Evolutionary conservation across 1,140 invertebrate genomes (phyloP).

Genomic region (Harlomillsia oculata): DNA sequence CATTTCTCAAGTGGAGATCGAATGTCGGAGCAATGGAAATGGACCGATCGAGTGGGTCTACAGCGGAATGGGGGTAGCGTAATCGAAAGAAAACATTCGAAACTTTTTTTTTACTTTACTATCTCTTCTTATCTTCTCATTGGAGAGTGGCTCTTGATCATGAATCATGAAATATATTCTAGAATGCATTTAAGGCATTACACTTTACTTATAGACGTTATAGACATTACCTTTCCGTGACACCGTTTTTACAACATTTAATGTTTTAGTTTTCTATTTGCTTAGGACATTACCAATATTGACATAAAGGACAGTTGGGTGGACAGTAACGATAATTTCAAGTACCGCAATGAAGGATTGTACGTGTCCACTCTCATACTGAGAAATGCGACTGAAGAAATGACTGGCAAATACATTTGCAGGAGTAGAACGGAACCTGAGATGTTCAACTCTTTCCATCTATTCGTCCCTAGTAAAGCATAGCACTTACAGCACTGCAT

Average conservation of each 20-base stretch:
- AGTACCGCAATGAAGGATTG: conserved; percentile 1
- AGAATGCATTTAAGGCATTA: no score
- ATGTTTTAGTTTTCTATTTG: no score
- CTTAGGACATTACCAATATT: no score
- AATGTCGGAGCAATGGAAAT: conserved; percentile 11
- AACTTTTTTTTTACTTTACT: no score
- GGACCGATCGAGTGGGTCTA: conserved; percentile 21
- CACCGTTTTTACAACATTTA: no score
- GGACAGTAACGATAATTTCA: not conserved
- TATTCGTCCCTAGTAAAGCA: conserved; percentile 18
- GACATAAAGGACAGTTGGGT: no score
- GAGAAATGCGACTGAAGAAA: conserved; percentile 16
- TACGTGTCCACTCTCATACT: conserved; percentile 8
- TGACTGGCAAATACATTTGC: conserved; percentile 16
- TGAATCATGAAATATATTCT: no score
- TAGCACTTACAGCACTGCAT: not conserved
- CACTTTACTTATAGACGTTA: no score
- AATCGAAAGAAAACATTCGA: no score
- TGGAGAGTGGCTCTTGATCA: no score
- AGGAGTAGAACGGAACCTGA: conserved; percentile 2
- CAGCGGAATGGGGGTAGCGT: conserved; percentile 15
- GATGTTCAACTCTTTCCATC: conserved; percentile 15
- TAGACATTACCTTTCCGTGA: no score
- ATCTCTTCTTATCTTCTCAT: no score
- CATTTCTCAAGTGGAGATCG: conserved; percentile 11